Percentiles rank a stretch among this genome's conserved stretches.
phyloP scores from a whole-genome alignment of 2,797 vertebrate species.

The Gymnoscopelus microlampas region DNA sequence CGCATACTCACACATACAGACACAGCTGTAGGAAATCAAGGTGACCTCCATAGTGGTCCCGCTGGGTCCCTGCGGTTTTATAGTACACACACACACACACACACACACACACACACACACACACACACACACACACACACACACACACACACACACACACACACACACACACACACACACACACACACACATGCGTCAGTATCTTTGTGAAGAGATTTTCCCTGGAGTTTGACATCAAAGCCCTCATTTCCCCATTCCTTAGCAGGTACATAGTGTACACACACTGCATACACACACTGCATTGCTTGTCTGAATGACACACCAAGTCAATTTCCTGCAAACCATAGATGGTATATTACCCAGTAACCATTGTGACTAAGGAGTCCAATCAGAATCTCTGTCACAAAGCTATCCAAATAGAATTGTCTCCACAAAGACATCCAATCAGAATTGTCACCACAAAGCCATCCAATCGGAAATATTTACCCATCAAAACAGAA shows the following conservation, averaged over 20 bases:
- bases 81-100: neutral
- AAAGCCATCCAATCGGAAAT: too few relatives aligned
- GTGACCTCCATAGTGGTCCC: neutral
- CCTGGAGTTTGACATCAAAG: slow-evolving; percentile 22
- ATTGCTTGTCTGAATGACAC: too few relatives aligned
- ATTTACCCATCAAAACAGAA: too few relatives aligned
- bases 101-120: neutral
- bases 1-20: neutral
- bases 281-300: slow-evolving; percentile 12
- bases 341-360: too few relatives aligned
- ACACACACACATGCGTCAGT: slow-evolving; percentile 10
- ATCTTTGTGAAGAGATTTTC: slow-evolving; percentile 18
- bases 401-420: too few relatives aligned
- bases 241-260: slow-evolving; percentile 48
- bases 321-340: too few relatives aligned
- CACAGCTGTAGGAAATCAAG: too few relatives aligned
- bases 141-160: slow-evolving; percentile 10
- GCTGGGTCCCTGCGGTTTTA: neutral
- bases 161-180: slow-evolving; percentile 19
- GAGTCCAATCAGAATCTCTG: too few relatives aligned
- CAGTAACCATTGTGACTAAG: too few relatives aligned
- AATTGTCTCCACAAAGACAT: too few relatives aligned
- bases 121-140: slow-evolving; percentile 1
- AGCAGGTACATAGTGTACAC: slow-evolving; percentile 3
- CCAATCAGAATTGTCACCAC: too few relatives aligned